A percentile compares a stretch with the other conserved stretches of the same genome.
phyloP scores from a whole-genome alignment of 2,888 invertebrate genomes.

The Pyrrhia umbra region DNA sequence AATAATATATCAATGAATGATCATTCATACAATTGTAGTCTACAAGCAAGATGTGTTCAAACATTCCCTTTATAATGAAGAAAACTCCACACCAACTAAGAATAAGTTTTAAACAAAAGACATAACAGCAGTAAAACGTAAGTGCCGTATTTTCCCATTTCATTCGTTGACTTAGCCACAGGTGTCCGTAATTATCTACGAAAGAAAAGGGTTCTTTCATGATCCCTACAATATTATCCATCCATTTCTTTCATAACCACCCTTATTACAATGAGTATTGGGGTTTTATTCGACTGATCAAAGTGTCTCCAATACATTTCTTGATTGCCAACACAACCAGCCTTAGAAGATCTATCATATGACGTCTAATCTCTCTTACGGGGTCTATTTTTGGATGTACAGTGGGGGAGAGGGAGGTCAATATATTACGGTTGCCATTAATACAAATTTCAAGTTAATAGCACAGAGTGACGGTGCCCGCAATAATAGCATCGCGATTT shows the following conservation, averaged over 20 bases:
- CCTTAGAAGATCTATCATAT: constrained; percentile 30
- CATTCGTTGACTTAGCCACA: constrained; percentile 63
- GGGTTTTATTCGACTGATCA: constrained; percentile 39
- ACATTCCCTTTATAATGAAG: constrained; percentile 7
- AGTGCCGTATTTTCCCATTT: constrained; percentile 45
- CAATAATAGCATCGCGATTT: constrained; percentile 68
- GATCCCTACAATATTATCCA: constrained; percentile 56
- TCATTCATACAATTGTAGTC: no score
- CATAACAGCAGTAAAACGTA: constrained; percentile 52
- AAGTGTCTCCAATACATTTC: constrained; percentile 28
- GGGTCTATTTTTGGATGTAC: neutral
- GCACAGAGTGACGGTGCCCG: constrained; percentile 69
- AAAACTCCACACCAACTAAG: constrained; percentile 1
- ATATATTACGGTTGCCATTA: constrained; percentile 21
- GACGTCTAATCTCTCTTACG: neutral
- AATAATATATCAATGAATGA: no score
- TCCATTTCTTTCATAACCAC: constrained; percentile 30
- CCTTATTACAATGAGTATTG: constrained; percentile 34
- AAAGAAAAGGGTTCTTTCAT: constrained; percentile 68
- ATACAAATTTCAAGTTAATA: constrained; percentile 75
- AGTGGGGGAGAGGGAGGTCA: constrained; percentile 5
- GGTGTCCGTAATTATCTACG: constrained; percentile 70
- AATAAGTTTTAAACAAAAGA: constrained; percentile 38
- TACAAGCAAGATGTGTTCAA: no score
- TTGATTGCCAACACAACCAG: constrained; percentile 31